Evolutionary conservation across 2,797 vertebrate genomes (phyloP).

Genomic region (Caiman crocodilus): DNA sequence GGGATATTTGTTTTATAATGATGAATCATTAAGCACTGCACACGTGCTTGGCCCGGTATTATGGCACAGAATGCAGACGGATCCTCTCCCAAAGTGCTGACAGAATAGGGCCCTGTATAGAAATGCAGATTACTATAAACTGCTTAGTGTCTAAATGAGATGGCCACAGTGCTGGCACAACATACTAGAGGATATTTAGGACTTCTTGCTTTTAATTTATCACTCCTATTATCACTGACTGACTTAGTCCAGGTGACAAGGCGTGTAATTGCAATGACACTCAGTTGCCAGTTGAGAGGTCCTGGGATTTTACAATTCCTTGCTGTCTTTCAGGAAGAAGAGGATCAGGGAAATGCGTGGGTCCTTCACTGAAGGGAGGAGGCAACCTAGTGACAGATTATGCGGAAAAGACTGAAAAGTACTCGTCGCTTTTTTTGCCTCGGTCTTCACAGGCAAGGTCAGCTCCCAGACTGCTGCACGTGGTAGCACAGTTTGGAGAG

Average conservation of each 20-base stretch:
- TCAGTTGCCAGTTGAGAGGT: neutral
- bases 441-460: too few species aligned
- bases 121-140: neutral
- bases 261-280: neutral
- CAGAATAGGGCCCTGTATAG: fast-evolving
- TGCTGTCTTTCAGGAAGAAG: neutral
- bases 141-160: neutral
- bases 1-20: neutral
- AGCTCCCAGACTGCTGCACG: too few species aligned
- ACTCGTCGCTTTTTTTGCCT: too few species aligned
- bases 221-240: neutral
- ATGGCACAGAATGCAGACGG: neutral
- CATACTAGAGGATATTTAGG: neutral
- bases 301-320: neutral
- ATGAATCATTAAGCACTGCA: neutral
- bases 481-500: too few species aligned
- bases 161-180: neutral
- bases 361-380: too few species aligned
- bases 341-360: neutral
- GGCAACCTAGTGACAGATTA: too few species aligned
- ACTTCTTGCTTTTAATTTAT: neutral
- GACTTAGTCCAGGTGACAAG: neutral
- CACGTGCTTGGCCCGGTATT: neutral
- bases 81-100: neutral
- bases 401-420: too few species aligned